Evolutionary conservation across 2,888 invertebrate genomes (phyloP).

Genomic region (Erannis defoliaria): DNA sequence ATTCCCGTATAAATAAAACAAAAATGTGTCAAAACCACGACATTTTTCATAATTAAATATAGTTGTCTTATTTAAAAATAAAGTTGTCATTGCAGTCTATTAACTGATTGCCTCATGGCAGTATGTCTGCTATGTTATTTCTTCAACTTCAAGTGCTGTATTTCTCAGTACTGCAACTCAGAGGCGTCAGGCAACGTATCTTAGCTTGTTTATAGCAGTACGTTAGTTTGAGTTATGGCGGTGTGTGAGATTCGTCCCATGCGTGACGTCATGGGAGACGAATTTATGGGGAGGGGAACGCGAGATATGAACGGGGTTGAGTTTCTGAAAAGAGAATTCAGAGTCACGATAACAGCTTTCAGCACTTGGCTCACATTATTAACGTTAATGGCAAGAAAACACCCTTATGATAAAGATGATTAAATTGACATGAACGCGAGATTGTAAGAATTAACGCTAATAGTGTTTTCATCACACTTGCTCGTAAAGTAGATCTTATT

Average conservation of each 20-base stretch:
- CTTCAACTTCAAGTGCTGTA: conserved; percentile 4
- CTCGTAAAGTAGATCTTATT: too few species aligned
- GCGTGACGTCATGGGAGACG: conserved; percentile 59
- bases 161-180: conserved; percentile 5
- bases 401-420: too few species aligned
- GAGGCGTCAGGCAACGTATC: conserved; percentile 50
- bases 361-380: neutral
- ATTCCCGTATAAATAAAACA: too few species aligned
- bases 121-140: neutral
- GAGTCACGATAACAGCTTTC: conserved; percentile 38
- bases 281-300: conserved; percentile 62
- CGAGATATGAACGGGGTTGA: conserved; percentile 22
- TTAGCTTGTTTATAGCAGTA: conserved; percentile 67
- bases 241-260: conserved; percentile 56
- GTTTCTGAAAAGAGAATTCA: conserved; percentile 42
- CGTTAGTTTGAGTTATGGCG: conserved; percentile 71
- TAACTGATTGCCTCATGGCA: too few species aligned
- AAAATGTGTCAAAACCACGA: too few species aligned
- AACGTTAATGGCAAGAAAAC: conserved; percentile 13
- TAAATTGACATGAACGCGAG: too few species aligned
- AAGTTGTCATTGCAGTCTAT: too few species aligned
- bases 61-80: too few species aligned
- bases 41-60: too few species aligned
- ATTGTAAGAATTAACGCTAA: too few species aligned
- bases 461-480: too few species aligned